Conservation (phyloP, 2,888 invertebrate genomes). For the Deilephila porcellus region DNA sequence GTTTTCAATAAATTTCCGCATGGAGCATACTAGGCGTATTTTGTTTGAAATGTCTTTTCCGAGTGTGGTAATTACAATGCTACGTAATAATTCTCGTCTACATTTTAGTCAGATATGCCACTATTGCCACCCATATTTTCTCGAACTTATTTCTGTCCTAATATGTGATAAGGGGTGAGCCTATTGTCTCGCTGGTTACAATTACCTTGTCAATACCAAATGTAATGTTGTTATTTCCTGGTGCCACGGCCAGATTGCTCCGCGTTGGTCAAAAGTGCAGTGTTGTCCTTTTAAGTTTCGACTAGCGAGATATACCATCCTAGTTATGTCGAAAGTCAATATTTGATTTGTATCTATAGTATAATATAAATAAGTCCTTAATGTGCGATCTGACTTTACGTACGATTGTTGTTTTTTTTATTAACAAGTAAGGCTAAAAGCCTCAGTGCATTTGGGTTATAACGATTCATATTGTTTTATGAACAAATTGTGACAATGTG, state of each 20-base stretch:
- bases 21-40: not conserved
- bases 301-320: no score
- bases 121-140: not conserved
- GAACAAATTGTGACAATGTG: slow-evolving; percentile 40
- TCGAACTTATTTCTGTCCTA: not conserved
- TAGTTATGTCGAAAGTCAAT: no score
- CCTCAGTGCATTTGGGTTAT: not conserved
- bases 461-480: slow-evolving; percentile 1
- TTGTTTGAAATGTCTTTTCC: not conserved
- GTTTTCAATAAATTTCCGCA: slow-evolving; percentile 11
- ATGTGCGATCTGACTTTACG: not conserved
- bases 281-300: no score
- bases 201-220: no score
- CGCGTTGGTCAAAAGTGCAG: no score
- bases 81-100: no score
- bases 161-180: no score
- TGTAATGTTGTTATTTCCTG: no score
- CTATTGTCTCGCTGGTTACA: no score
- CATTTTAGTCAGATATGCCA: no score
- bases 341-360: no score
- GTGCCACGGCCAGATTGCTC: no score
- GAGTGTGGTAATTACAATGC: not conserved
- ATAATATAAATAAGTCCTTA: not conserved
- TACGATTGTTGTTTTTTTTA: not conserved
- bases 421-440: not conserved